Conservation (phyloP, 2,797 vertebrate genomes). For the Clarias pachynema region DNA sequence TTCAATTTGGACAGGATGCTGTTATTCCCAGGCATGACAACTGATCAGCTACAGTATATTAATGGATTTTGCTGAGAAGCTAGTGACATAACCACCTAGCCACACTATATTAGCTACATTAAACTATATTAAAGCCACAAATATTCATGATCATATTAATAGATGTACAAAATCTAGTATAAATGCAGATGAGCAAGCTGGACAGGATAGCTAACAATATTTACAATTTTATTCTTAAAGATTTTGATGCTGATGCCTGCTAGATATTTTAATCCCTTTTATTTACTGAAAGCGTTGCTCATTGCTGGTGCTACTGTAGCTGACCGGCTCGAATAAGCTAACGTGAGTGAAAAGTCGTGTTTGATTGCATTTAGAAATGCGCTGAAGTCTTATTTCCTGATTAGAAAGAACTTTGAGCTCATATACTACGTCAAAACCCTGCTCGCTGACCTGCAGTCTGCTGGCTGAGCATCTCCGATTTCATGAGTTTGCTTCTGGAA, state of each 20-base stretch:
- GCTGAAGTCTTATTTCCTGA: neutral
- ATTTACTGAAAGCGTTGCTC: neutral
- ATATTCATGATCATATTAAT: neutral
- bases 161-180: neutral
- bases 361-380: neutral
- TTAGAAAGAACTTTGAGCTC: neutral
- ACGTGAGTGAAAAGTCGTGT: neutral
- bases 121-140: too few relatives aligned
- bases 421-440: neutral
- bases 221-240: neutral
- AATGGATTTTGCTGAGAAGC: too few relatives aligned
- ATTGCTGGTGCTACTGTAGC: neutral
- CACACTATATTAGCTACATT: too few relatives aligned
- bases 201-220: neutral
- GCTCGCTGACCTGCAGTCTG: neutral
- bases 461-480: neutral
- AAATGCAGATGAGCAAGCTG: neutral
- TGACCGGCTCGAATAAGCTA: neutral
- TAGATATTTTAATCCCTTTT: neutral
- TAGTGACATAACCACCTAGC: too few relatives aligned
- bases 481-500: neutral
- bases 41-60: too few relatives aligned
- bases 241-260: neutral
- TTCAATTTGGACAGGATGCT: too few relatives aligned
- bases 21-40: too few relatives aligned